phyloP scores from a whole-genome alignment of 2,888 invertebrate genomes.

The Aphodius sticticus region DNA sequence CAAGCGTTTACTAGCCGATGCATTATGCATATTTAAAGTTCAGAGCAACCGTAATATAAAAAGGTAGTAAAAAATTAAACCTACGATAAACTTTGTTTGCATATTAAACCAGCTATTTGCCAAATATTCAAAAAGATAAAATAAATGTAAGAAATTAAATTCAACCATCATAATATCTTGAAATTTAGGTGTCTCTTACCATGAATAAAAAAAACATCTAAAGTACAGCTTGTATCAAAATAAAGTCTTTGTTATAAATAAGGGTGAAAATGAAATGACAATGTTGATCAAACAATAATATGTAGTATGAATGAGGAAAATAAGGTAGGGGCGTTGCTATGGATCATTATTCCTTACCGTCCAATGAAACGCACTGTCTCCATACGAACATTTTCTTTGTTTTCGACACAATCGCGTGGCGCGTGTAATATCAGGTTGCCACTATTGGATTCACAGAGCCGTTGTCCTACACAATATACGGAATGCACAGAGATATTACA shows the following conservation, averaged over 20 bases:
- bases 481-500: background rate
- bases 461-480: constrained; percentile 1
- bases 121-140: background rate
- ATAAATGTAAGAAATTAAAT: background rate
- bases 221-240: too few species aligned
- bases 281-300: background rate
- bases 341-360: constrained; percentile 46
- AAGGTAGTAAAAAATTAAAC: background rate
- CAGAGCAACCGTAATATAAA: background rate
- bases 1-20: background rate
- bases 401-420: background rate
- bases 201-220: too few species aligned
- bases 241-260: too few species aligned
- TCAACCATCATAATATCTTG: background rate
- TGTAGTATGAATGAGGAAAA: background rate
- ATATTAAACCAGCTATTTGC: background rate
- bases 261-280: background rate
- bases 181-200: too few species aligned
- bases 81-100: background rate
- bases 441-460: background rate
- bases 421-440: background rate
- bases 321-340: background rate
- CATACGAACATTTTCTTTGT: constrained; percentile 54
- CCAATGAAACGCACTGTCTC: constrained; percentile 56
- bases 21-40: background rate